Base-by-base conservation (phyloP, 1,140 invertebrate species). In the Orchesella cincta region DNA sequence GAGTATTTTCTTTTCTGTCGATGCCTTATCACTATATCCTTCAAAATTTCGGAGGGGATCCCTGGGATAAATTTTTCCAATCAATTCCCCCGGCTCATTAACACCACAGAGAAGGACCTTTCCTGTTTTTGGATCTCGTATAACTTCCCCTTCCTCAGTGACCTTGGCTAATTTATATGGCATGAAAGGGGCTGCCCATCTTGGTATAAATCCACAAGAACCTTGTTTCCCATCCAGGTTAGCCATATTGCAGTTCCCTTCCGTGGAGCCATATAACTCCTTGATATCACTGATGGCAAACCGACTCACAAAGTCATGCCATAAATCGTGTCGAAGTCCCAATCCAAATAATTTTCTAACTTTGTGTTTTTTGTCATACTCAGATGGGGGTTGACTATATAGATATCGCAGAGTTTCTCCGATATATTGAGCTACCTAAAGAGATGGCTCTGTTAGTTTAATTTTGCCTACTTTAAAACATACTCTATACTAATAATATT, bases 321-420 rank as follows among this genome's bases (percentile, higher is more conserved):
- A 99, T 78, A 99, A 98, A 87, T 98, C 93, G 57, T 94, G 93
- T 78, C 97, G 89, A 23, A 99, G 86, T 80, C 71, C 71, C 86
- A 99, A 99, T 18, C 98, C 97, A 86, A 92, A 98, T 90, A 90
- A 87, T 33, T 97, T 82, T 54, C 93, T 88, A 18, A 99, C 86
- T 70, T 90, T 90, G 84, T 99, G 97, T 70, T 92, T 87, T 23
- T 87, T 91, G 83, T 99, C 96, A 67, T 91, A 89, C 1, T 91
- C 88, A 76, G 90, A 90, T 12, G 88, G 86, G 14, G 93, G 91
- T 71, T 95, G 93, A 20, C 94, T 92, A 76, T 99, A 86, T 39
- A 99, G 89, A 86, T 99, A 99, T 8, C 98, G 90, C 84, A 96
- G 98, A 89, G 98, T 97, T 88, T 99, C 98, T n/a, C 98, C 98